phyloP scores from a whole-genome alignment of 2,888 invertebrate genomes.

The Limnephilus marmoratus region DNA sequence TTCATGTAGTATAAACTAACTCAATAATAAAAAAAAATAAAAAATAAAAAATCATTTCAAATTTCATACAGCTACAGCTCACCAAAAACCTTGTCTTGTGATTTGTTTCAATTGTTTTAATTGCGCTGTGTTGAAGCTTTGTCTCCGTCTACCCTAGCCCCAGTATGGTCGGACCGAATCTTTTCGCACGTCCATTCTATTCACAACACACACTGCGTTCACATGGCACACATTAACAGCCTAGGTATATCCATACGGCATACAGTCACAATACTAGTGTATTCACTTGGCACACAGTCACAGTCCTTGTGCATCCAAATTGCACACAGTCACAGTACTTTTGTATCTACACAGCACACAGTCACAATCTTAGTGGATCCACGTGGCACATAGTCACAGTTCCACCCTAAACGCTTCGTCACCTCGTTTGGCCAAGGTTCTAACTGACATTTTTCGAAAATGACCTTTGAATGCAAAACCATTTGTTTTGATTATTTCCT shows the following conservation, averaged over 20 bases:
- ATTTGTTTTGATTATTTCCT: too few species aligned
- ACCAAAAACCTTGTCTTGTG: too few species aligned
- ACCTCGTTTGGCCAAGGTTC: too few species aligned
- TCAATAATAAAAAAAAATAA: too few species aligned
- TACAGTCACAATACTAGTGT: neutral
- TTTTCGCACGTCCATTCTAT: constrained; percentile 63
- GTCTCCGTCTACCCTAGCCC: neutral
- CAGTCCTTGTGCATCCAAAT: neutral
- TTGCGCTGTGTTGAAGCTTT: neutral
- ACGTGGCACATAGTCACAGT: too few species aligned
- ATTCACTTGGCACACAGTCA: neutral
- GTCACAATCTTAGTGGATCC: too few species aligned
- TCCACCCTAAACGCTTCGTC: neutral
- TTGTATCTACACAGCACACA: neutral
- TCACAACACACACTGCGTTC: neutral
- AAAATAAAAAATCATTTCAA: too few species aligned
- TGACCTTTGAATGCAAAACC: too few species aligned
- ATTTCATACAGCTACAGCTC: too few species aligned
- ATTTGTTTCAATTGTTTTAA: too few species aligned
- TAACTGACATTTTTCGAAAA: too few species aligned
- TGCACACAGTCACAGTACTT: neutral
- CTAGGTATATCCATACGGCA: neutral
- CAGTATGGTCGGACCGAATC: neutral
- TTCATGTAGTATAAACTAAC: too few species aligned
- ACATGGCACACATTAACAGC: neutral